Conservation (phyloP, 2,888 invertebrate genomes). For the Pristionchus arcanus region DNA sequence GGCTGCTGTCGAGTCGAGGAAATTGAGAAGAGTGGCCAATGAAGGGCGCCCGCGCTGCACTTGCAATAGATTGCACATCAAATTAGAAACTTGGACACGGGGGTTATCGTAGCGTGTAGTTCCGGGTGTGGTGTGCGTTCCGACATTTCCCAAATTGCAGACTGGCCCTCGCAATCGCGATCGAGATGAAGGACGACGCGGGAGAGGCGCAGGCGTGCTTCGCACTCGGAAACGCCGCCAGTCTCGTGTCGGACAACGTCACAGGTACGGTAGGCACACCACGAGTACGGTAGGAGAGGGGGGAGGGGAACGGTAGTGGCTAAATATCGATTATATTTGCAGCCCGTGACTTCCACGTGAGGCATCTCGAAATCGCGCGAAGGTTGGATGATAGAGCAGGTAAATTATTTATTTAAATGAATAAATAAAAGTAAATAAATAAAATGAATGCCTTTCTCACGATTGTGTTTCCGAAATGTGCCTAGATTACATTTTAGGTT, state of each 20-base stretch:
- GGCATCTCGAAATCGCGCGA: constrained; percentile 88
- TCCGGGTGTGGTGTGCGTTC: not conserved
- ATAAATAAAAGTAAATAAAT: not conserved
- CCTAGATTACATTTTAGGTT: not conserved
- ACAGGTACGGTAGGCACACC: constrained; percentile 61
- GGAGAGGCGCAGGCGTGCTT: constrained; percentile 98
- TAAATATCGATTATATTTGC: constrained; percentile 78
- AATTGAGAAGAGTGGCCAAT: not conserved
- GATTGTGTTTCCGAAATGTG: not conserved
- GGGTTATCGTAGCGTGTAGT: not conserved
- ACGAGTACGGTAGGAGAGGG: not conserved
- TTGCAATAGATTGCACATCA: not conserved
- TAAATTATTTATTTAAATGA: not conserved
- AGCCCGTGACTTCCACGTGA: constrained; percentile 94
- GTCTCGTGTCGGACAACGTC: constrained; percentile 91
- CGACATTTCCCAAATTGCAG: constrained; percentile 79
- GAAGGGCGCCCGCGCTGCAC: not conserved
- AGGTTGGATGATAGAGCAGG: constrained; percentile 82
- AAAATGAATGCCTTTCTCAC: not conserved
- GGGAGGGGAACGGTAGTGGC: not conserved
- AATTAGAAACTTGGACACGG: not conserved
- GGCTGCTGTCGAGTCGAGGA: not conserved
- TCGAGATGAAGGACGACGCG: constrained; percentile 92
- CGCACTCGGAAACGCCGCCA: constrained; percentile 96
- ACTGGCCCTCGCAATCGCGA: constrained; percentile 91